Percentiles rank a stretch among this genome's conserved stretches.
Conservation (phyloP, 2,888 invertebrate species). For the Drosophila paranaensis region DNA sequence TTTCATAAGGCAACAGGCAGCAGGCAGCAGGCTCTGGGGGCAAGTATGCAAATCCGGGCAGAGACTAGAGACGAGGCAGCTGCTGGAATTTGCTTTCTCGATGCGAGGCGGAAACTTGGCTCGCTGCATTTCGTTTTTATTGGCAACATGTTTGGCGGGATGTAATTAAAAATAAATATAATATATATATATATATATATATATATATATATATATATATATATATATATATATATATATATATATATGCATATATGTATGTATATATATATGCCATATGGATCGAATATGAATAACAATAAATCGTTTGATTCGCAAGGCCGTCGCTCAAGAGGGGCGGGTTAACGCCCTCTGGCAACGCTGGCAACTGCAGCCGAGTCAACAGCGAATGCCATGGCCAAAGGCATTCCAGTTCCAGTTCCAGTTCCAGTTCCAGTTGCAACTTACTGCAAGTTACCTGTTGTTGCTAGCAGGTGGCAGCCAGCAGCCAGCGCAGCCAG, state of each 20-base stretch:
- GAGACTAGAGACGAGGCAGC: conserved; percentile 24
- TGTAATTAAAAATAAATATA: conserved; percentile 43
- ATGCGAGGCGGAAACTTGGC: conserved; percentile 44
- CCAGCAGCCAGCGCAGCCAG: conserved; percentile 30
- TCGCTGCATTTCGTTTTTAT: conserved; percentile 72
- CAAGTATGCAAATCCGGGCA: conserved; percentile 71
- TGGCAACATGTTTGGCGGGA: conserved; percentile 71
- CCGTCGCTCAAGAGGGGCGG: conserved; percentile 10
- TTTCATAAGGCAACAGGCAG: neutral
- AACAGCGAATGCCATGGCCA: neutral
- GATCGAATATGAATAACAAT: conserved; percentile 13
- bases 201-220: too few species aligned
- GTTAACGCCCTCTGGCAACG: conserved; percentile 11
- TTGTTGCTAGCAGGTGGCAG: conserved; percentile 16
- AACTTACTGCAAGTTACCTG: conserved; percentile 11
- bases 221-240: too few species aligned
- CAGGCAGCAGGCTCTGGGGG: conserved; percentile 54
- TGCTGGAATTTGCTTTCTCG: conserved; percentile 75
- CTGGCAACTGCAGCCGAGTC: conserved; percentile 2
- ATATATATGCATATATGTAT: too few species aligned
- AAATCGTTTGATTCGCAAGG: conserved; percentile 32
- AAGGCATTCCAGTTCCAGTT: conserved; percentile 22
- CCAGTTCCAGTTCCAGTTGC: conserved; percentile 19
- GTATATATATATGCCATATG: conserved; percentile 11
- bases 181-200: too few species aligned